Conservation (phyloP, 2,113 vertebrate species). For the Thermophis baileyi region DNA sequence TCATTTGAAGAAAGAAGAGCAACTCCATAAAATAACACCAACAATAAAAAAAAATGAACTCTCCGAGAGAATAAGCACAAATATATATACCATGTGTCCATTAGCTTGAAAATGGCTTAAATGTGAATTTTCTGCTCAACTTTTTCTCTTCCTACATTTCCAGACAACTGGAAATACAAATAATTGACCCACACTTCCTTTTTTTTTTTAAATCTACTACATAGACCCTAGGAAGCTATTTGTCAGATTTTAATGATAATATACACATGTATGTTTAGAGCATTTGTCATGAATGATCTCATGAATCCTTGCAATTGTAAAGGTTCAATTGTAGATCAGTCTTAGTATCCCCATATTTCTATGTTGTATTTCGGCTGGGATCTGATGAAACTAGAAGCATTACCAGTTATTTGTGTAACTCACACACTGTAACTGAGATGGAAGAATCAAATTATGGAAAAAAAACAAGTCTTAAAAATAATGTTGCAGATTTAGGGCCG, state of each 20-base stretch:
- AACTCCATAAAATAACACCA: neutral
- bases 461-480: neutral
- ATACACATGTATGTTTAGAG: neutral
- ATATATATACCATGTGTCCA: neutral
- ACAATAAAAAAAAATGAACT: conserved; percentile 1
- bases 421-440: neutral
- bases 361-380: neutral
- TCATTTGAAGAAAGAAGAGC: neutral
- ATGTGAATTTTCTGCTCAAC: neutral
- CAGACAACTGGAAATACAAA: conserved; percentile 15
- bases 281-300: neutral
- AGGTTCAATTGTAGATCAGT: neutral
- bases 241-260: neutral
- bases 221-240: neutral
- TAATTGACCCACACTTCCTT: neutral
- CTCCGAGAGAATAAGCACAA: neutral
- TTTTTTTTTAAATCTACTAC: conserved; percentile 18
- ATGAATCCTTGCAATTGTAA: neutral
- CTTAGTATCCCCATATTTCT: neutral
- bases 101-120: neutral
- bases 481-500: neutral
- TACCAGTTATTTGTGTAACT: neutral
- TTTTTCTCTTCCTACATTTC: conserved; percentile 24
- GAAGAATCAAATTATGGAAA: neutral
- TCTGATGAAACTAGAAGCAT: neutral